Base-by-base conservation (phyloP, 2,888 invertebrate genomes). In the Dryocosmus kuriphilus region DNA sequence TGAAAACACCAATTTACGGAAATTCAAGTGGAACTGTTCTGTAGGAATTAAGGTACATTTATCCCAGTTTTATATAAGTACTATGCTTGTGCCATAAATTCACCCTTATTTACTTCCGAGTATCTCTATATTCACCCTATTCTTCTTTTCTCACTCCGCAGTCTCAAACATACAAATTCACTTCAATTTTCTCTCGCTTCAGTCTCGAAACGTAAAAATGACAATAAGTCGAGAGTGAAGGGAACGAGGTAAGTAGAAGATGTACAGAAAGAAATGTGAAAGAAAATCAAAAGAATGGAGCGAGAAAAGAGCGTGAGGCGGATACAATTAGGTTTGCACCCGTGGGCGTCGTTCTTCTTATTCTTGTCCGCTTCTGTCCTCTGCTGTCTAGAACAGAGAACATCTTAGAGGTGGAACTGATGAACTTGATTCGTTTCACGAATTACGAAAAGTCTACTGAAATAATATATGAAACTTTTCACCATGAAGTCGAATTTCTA, bases 251-350 rank as follows among this genome's bases (percentile, higher is more conserved):
- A 38, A 65, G 14, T 65, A 41, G 41, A 41, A 67, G 65, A 67
- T 67, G 19, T 67, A 67, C 1, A 67, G 46, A 41, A 67, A 7
- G 38, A 38, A 38, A 67, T 46, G 65, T 27, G 41, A 65, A 41
- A 65, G 41, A 67, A 41, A 46, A 24, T 1, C n/a, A 41, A 46
- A 24, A 46, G 35, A 16, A 27, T 22, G 38, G 19, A 67, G 38
- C 14, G 16, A 67, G 27, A 41, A 67, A 67, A 67, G 65, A 41
- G 65, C 80, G 84, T 83, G 86, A 88, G 86, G 86, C 87, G 86
- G 85, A 85, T 87, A 87, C 89, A 90, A 90, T 90, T 90, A 90
- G 87, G 88, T 89, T 88, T 83, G 85, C 87, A 87, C 90, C 89
- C 89, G 83, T 86, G 90, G 89, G 89, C 86, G 85, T 86, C 85